Conservation (phyloP, 2,797 vertebrate genomes). For the Rhincodon typus region DNA sequence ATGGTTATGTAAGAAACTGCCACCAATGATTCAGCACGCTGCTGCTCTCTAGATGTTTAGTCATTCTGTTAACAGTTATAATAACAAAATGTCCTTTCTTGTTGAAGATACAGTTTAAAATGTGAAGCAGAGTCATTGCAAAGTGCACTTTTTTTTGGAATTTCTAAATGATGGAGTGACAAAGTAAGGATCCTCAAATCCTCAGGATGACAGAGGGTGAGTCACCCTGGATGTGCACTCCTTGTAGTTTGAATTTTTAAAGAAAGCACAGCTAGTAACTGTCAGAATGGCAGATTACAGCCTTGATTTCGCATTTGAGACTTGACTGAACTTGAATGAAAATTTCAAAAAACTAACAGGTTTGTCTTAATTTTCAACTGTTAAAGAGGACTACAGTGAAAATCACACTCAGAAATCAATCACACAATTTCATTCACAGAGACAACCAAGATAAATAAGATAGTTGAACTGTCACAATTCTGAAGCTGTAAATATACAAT, state of each 20-base stretch:
- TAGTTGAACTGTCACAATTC: neutral
- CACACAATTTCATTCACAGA: neutral
- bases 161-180: neutral
- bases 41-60: slow-evolving; percentile 9
- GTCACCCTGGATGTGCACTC: neutral
- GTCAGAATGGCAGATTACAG: neutral
- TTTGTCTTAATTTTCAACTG: neutral
- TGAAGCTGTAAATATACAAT: neutral
- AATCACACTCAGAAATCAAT: neutral
- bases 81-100: neutral
- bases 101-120: neutral
- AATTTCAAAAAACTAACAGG: neutral
- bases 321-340: neutral
- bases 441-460: neutral
- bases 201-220: neutral
- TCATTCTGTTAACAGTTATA: neutral
- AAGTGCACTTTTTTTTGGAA: neutral
- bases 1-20: slow-evolving; percentile 5
- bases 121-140: neutral
- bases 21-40: slow-evolving; percentile 3
- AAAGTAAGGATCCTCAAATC: neutral
- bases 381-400: neutral
- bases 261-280: neutral
- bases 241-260: neutral
- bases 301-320: neutral